Conservation (phyloP, 2,888 invertebrate species). For the Machimus atricapillus region DNA sequence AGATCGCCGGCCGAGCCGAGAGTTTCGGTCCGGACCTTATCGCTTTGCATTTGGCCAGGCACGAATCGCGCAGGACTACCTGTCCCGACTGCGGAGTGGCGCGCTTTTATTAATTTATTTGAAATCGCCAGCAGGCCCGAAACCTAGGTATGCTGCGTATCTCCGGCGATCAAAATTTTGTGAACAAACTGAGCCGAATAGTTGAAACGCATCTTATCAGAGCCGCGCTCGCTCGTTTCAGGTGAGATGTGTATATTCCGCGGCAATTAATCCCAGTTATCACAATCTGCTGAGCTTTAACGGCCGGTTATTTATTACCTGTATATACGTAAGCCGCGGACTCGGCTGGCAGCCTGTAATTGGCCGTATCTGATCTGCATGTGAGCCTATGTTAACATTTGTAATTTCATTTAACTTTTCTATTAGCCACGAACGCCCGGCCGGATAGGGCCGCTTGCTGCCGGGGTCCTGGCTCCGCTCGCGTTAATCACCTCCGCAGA, state of each 20-base stretch:
- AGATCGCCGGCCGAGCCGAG: constrained; percentile 2
- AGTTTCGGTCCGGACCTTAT: constrained; percentile 1
- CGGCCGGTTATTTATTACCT: neutral
- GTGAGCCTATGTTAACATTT: constrained; percentile 35
- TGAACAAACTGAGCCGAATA: constrained; percentile 15
- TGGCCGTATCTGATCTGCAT: constrained; percentile 30
- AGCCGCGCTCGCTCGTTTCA: neutral
- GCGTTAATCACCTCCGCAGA: neutral
- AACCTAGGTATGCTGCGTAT: neutral
- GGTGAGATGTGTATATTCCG: constrained; percentile 22
- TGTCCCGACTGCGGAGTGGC: neutral
- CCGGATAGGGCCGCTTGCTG: neutral
- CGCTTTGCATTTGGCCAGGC: neutral
- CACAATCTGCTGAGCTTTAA: constrained; percentile 26
- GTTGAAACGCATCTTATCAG: constrained; percentile 27
- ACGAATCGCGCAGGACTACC: constrained; percentile 27
- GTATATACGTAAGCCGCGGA: neutral
- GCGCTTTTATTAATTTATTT: constrained; percentile 34
- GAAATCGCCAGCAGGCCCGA: neutral
- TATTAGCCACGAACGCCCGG: neutral
- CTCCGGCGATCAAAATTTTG: constrained; percentile 8
- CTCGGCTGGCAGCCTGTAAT: constrained; percentile 16
- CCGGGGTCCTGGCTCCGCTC: neutral
- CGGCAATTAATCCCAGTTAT: constrained; percentile 30
- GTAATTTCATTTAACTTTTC: constrained; percentile 22